Conservation (phyloP, 2,888 invertebrate species). For the Lasioglossum vierecki region DNA sequence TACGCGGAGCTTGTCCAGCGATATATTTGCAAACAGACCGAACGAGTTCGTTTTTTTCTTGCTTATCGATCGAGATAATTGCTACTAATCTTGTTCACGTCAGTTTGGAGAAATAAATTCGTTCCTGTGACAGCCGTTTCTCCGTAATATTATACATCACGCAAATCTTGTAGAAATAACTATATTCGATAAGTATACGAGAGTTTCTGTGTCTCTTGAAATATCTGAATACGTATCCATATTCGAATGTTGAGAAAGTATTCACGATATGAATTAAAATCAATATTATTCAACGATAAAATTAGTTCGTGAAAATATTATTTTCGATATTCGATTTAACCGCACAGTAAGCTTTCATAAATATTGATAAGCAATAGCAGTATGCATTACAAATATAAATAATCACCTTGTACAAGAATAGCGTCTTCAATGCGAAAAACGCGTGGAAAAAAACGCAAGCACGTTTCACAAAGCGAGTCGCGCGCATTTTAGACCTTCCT, state of each 20-base stretch:
- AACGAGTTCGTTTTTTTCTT: not conserved
- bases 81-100: not conserved
- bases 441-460: not conserved
- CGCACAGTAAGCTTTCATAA: not conserved
- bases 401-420: not conserved
- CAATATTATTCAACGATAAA: not conserved
- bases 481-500: conserved; percentile 4
- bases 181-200: not conserved
- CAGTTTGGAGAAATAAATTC: conserved; percentile 14
- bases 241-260: not conserved
- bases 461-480: conserved; percentile 7
- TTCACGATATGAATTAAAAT: not conserved
- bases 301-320: not conserved
- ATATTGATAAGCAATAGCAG: not conserved
- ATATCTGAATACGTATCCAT: not conserved
- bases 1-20: not conserved
- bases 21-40: conserved; percentile 13
- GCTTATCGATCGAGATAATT: not conserved
- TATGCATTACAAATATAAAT: not conserved
- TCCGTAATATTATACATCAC: not conserved
- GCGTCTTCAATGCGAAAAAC: not conserved
- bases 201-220: not conserved
- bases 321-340: not conserved
- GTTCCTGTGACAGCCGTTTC: not conserved
- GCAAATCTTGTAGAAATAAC: not conserved